Percentiles rank a stretch among this genome's conserved stretches.
These are phyloP conservation scores for Gila orcuttii DNA, from an alignment of 2,113 vertebrate species.

Conservation along the genomic window DNA sequence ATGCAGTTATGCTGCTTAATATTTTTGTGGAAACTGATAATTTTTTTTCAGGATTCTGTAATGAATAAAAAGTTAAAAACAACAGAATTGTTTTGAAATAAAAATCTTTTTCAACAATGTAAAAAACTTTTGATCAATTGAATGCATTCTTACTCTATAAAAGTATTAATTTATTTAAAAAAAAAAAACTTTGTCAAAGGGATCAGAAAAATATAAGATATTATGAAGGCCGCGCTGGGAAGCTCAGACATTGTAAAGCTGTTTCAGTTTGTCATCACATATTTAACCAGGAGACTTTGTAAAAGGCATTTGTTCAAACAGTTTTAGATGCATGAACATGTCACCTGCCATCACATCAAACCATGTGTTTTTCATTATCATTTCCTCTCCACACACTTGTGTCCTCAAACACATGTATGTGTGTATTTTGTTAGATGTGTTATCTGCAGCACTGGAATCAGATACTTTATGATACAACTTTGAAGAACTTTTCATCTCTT, in stretches of 20 bases:
- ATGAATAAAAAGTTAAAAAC: background rate
- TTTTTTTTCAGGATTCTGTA: background rate
- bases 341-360: slow-evolving; percentile 60
- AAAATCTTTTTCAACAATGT: background rate
- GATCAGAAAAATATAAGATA: background rate
- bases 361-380: slow-evolving; percentile 31
- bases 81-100: background rate
- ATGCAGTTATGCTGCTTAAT: background rate
- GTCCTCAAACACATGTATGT: slow-evolving; percentile 17
- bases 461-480: slow-evolving; percentile 28
- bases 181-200: background rate
- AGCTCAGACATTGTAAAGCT: background rate
- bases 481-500: slow-evolving; percentile 4
- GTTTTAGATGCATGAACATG: slow-evolving; percentile 62
- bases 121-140: background rate
- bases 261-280: slow-evolving; percentile 6
- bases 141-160: background rate
- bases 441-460: slow-evolving; percentile 10
- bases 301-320: slow-evolving; percentile 54
- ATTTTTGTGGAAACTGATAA: background rate
- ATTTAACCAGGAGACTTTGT: background rate
- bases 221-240: background rate
- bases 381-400: slow-evolving; percentile 32
- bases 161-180: background rate
- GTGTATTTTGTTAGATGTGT: slow-evolving; percentile 6